Percentiles rank a stretch among this genome's conserved stretches.
Conservation (phyloP, 2,797 vertebrate species). For the Karalla daura region DNA sequence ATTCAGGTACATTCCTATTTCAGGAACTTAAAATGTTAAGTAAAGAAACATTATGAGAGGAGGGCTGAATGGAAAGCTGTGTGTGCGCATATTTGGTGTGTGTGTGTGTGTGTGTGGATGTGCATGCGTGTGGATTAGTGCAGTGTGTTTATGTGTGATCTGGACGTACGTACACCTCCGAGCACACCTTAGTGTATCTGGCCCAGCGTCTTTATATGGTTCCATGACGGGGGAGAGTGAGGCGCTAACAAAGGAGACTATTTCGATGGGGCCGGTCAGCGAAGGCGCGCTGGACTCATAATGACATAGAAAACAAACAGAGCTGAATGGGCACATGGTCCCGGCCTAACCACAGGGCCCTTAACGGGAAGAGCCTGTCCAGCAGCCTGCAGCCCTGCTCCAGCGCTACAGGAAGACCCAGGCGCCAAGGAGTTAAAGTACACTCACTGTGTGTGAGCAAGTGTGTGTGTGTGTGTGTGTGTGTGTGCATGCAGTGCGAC, state of each 20-base stretch:
- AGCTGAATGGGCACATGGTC: constrained; percentile 85
- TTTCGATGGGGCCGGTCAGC: constrained; percentile 77
- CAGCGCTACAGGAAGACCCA: constrained; percentile 78
- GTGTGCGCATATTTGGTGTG: constrained; percentile 35
- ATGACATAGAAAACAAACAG: constrained; percentile 87
- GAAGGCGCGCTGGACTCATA: constrained; percentile 81
- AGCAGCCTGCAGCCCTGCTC: constrained; percentile 59
- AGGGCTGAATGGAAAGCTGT: constrained; percentile 71
- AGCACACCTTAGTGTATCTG: constrained; percentile 77
- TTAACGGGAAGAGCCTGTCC: constrained; percentile 83
- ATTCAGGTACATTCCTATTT: constrained; percentile 76
- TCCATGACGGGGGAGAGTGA: constrained; percentile 74
- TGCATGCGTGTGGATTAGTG: constrained; percentile 45
- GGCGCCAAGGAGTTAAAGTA: constrained; percentile 83
- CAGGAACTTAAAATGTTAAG: constrained; percentile 79
- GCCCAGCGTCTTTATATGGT: constrained; percentile 80
- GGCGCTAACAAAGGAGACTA: constrained; percentile 78
- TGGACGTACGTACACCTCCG: constrained; percentile 67
- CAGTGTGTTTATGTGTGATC: constrained; percentile 51
- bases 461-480: constrained; percentile 26
- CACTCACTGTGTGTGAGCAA: constrained; percentile 63
- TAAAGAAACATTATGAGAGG: constrained; percentile 79
- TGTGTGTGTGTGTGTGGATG: constrained; percentile 45
- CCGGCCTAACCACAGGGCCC: constrained; percentile 77
- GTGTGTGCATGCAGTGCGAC: constrained; percentile 9